phyloP scores from a whole-genome alignment of 2,113 vertebrate species.

The Poeciliopsis prolifica region DNA sequence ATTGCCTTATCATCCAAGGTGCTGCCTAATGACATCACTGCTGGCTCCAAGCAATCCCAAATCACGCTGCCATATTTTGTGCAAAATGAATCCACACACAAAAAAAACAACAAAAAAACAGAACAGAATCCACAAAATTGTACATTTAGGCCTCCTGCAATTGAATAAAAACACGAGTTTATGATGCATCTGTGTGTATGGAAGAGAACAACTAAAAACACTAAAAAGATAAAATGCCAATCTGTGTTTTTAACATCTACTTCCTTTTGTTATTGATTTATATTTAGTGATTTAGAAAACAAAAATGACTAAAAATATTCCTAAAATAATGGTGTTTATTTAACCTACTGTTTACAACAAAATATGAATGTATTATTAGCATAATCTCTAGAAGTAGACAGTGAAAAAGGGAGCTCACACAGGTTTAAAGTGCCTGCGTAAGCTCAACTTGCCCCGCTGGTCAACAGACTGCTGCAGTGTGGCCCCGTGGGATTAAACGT shows the following conservation, averaged over 20 bases:
- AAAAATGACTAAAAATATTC: not conserved
- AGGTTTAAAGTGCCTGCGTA: conserved; percentile 44
- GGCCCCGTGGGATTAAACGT: conserved; percentile 54
- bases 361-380: not conserved
- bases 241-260: not conserved
- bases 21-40: conserved; percentile 80
- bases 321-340: not conserved
- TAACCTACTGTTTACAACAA: not conserved
- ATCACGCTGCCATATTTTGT: conserved; percentile 55
- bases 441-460: conserved; percentile 43
- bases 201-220: not conserved
- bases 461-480: conserved; percentile 47
- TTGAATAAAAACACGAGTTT: too few species aligned
- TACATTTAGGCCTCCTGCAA: not conserved
- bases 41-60: conserved; percentile 75
- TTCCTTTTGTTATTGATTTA: not conserved
- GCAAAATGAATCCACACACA: not conserved
- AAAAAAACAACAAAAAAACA: too few species aligned
- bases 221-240: not conserved
- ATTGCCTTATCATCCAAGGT: conserved; percentile 74
- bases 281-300: not conserved
- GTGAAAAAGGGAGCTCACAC: not conserved
- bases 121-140: not conserved
- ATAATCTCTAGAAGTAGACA: not conserved
- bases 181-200: not conserved